Conservation (phyloP, 2,113 vertebrate genomes). For the Suncus etruscus region DNA sequence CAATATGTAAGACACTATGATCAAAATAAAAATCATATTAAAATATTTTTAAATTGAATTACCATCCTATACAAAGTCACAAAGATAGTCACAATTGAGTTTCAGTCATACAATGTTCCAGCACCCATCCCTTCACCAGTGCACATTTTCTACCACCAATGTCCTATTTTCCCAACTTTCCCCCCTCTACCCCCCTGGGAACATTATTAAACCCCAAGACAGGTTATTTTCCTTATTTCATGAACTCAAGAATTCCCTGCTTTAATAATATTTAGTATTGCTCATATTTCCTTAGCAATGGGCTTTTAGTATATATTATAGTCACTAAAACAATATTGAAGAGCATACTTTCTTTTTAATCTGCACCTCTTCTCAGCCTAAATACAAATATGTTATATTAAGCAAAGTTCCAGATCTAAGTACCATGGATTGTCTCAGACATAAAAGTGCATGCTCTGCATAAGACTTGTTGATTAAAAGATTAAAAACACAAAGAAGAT, state of each 20-base stretch:
- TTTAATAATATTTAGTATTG: not conserved
- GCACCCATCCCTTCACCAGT: too few relatives aligned
- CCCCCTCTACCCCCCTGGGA: too few relatives aligned
- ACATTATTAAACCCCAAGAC: not conserved
- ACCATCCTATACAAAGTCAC: too few relatives aligned
- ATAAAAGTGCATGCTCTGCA: not conserved
- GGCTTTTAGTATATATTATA: not conserved
- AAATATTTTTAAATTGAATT: too few relatives aligned
- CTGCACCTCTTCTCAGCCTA: rapidly evolving
- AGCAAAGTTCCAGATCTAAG: not conserved
- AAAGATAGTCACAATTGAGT: too few relatives aligned
- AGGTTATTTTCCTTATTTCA: not conserved
- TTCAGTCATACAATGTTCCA: too few relatives aligned
- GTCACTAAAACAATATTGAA: not conserved
- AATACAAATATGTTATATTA: not conserved
- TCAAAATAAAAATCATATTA: too few relatives aligned
- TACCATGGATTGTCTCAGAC: not conserved
- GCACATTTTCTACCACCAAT: too few relatives aligned
- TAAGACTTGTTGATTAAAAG: not conserved
- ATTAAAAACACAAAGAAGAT: not conserved
- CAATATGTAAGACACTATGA: too few relatives aligned
- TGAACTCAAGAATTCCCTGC: not conserved
- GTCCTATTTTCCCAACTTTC: too few relatives aligned
- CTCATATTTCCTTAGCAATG: not conserved
- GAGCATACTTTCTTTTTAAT: not conserved